Conservation (phyloP, 2,797 vertebrate genomes). For the Margarornis squamiger region DNA sequence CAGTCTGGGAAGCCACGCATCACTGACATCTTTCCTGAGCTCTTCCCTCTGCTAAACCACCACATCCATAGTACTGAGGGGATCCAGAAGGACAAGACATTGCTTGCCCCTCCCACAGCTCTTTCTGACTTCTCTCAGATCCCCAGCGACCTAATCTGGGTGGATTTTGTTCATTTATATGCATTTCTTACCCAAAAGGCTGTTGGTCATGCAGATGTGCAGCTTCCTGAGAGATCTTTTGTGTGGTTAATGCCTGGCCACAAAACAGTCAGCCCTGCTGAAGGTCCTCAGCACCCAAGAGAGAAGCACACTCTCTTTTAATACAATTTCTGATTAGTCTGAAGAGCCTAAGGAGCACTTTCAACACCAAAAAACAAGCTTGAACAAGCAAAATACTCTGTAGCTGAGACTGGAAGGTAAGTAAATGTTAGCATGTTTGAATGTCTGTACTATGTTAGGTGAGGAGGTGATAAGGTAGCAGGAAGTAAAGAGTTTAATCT, state of each 20-base stretch:
- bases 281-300: background rate
- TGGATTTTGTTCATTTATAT: background rate
- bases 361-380: background rate
- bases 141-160: background rate
- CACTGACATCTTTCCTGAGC: background rate
- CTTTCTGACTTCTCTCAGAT: background rate
- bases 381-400: background rate
- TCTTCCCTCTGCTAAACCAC: background rate
- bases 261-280: background rate
- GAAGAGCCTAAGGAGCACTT: background rate
- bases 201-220: background rate
- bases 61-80: background rate
- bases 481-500: constrained; percentile 47
- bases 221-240: background rate
- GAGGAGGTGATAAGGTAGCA: constrained; percentile 7
- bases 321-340: background rate
- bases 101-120: background rate
- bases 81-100: background rate
- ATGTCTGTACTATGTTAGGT: background rate
- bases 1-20: background rate
- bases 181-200: background rate
- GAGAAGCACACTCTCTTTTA: background rate
- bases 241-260: background rate
- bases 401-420: background rate
- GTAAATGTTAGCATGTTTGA: background rate